Conservation (phyloP, 2,888 invertebrate genomes). For the Deilephila porcellus region DNA sequence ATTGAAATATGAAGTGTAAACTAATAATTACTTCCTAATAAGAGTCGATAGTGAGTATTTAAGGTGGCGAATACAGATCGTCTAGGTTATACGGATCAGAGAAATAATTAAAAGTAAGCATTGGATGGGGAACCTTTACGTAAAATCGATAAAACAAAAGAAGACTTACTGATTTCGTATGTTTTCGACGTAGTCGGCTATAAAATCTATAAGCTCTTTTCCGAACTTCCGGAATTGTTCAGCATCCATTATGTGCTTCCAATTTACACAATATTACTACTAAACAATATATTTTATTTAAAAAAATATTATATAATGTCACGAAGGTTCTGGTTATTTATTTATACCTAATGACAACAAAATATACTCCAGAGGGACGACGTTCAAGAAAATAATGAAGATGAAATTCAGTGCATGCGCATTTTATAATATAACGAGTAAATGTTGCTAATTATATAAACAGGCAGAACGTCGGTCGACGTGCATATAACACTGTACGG, state of each 20-base stretch:
- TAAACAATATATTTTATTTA: slow-evolving; percentile 1
- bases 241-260: slow-evolving; percentile 86
- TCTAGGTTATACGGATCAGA: too few relatives aligned
- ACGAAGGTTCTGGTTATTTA: too few relatives aligned
- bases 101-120: not conserved
- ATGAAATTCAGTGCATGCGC: not conserved
- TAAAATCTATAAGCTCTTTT: slow-evolving; percentile 94
- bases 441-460: not conserved
- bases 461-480: not conserved
- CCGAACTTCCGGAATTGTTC: slow-evolving; percentile 93
- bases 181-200: slow-evolving; percentile 95
- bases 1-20: too few relatives aligned
- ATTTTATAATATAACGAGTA: not conserved
- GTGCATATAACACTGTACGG: not conserved
- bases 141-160: not conserved
- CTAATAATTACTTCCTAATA: too few relatives aligned
- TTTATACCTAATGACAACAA: too few relatives aligned
- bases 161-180: slow-evolving; percentile 89
- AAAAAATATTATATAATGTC: not conserved
- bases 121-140: not conserved
- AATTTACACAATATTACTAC: slow-evolving; percentile 27
- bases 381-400: slow-evolving; percentile 2
- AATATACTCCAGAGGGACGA: not conserved
- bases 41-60: too few relatives aligned
- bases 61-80: too few relatives aligned